phyloP scores from a whole-genome alignment of 2,797 vertebrate species.

The Manis pentadactyla region DNA sequence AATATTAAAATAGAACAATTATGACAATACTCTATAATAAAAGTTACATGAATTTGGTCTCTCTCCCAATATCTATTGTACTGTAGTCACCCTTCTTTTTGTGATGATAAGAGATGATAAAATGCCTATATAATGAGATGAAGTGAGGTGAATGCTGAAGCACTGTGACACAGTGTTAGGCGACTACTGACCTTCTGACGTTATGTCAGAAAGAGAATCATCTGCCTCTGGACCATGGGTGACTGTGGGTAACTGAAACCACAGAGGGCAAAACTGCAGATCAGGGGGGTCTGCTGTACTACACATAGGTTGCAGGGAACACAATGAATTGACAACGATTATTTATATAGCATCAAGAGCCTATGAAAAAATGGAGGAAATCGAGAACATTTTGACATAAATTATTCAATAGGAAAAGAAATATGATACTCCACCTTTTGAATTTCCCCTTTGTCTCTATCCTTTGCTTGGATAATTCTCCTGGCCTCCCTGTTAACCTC shows the following conservation, averaged over 20 bases:
- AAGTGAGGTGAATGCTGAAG: neutral
- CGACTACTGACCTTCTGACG: neutral
- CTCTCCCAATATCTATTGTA: neutral
- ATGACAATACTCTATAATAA: neutral
- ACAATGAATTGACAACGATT: slow-evolving; percentile 3
- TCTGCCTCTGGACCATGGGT: neutral
- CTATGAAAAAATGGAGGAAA: neutral
- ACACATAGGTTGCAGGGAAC: slow-evolving; percentile 41
- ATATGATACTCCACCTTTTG: neutral
- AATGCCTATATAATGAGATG: neutral
- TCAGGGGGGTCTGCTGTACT: neutral
- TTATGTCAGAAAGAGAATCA: neutral
- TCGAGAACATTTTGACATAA: slow-evolving; percentile 59
- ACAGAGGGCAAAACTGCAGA: neutral
- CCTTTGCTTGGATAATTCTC: slow-evolving; percentile 60
- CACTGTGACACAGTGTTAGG: neutral
- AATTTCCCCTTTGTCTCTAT: slow-evolving; percentile 51
- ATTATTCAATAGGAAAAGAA: slow-evolving; percentile 65
- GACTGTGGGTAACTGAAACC: neutral
- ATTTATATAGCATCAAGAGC: neutral
- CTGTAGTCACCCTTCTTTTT: neutral
- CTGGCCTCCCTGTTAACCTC: slow-evolving; percentile 66
- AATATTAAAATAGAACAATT: neutral
- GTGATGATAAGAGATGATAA: neutral
- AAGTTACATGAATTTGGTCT: neutral